Evolutionary conservation across 2,888 invertebrate genomes (phyloP).

Genomic region (Drosophila kambysellisi): DNA sequence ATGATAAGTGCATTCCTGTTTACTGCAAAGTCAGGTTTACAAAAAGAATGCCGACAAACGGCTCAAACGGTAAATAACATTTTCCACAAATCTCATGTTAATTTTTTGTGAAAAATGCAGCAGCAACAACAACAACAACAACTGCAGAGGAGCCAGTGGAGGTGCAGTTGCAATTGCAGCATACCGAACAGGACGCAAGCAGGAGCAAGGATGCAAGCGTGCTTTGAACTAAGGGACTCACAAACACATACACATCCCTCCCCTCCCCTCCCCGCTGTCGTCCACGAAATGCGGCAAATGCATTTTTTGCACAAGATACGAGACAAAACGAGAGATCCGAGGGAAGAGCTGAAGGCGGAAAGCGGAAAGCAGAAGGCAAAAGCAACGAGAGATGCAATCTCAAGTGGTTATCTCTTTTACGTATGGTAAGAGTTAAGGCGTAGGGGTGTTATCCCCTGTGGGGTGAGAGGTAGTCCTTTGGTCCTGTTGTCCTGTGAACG

Average conservation of each 20-base stretch:
- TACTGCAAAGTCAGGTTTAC: neutral
- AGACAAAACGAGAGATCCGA: slow-evolving; percentile 28
- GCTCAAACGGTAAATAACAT: slow-evolving; percentile 33
- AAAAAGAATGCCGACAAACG: slow-evolving; percentile 16
- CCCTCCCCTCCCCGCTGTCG: slow-evolving; percentile 35
- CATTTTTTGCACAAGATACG: slow-evolving; percentile 74
- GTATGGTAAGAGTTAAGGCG: slow-evolving; percentile 18
- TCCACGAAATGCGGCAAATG: slow-evolving; percentile 74
- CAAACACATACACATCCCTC: slow-evolving; percentile 7
- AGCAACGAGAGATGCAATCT: slow-evolving; percentile 72
- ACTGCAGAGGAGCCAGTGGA: slow-evolving; percentile 8
- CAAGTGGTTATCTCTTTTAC: slow-evolving; percentile 78
- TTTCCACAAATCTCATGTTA: slow-evolving; percentile 56
- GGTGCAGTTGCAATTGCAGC: slow-evolving; percentile 48
- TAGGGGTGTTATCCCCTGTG: neutral
- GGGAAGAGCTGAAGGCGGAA: slow-evolving; percentile 17
- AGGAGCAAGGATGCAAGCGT: slow-evolving; percentile 24
- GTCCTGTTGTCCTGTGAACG: slow-evolving; percentile 41
- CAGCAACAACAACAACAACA: slow-evolving; percentile 7
- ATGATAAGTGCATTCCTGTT: slow-evolving; percentile 1
- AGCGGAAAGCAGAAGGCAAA: slow-evolving; percentile 8
- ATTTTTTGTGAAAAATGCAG: slow-evolving; percentile 54
- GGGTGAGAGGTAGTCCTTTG: neutral
- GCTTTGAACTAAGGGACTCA: slow-evolving; percentile 31
- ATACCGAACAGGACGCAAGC: slow-evolving; percentile 16